Evolutionary conservation across 1,140 invertebrate genomes (phyloP), one percentile per base, ranked within the genome.

Genomic region (Drosophila virilis): DNA sequence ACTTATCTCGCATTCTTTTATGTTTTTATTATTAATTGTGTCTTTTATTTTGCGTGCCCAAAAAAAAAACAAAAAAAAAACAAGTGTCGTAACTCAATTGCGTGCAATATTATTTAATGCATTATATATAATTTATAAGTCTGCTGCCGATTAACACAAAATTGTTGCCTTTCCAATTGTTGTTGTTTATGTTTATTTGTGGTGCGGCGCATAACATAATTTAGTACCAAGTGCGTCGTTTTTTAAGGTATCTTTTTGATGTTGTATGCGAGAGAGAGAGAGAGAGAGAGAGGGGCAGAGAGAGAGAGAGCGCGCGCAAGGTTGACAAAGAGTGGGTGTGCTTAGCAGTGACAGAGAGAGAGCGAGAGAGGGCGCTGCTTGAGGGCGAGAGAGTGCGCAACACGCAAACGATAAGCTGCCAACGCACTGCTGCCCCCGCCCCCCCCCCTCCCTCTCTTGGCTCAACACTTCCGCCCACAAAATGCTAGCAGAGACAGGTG

Each of bases 401-500:
- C 37, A 33, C 55, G 33, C 45, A 57, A 48, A 62, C 71, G 83
- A 86, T 86, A 86, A 86, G 83, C 83, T 77, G 80, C 61, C 57
- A 52, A 65, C 43, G 15, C 28, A 46, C 45, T 42, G 40, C 42
- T 38, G 32, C 13, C 22, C 7, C 22, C 22, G 22, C 48, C 9
- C 42, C 50, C 43, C 17, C 22, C 22, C 22, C 17, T 1, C 22
- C 9, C 43, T 38, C 32, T 10, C 22, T 6, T 28, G 6, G 1
- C 37, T 22, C 51, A 22, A 15, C 15, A 12, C 13, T 37, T 3
- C 40, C 45, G 8, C 77, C 61, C 40, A 59, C 62, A 54, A 67
- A 67, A 43, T 51, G 55, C 55, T 70, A 33, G 45, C 60, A 62
- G 83, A 79, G 83, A 79, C 82, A 88, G 82, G 83, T 88, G 71